Evolutionary conservation across 2,113 vertebrate species (phyloP).

Genomic region (Callopanchax toddi): DNA sequence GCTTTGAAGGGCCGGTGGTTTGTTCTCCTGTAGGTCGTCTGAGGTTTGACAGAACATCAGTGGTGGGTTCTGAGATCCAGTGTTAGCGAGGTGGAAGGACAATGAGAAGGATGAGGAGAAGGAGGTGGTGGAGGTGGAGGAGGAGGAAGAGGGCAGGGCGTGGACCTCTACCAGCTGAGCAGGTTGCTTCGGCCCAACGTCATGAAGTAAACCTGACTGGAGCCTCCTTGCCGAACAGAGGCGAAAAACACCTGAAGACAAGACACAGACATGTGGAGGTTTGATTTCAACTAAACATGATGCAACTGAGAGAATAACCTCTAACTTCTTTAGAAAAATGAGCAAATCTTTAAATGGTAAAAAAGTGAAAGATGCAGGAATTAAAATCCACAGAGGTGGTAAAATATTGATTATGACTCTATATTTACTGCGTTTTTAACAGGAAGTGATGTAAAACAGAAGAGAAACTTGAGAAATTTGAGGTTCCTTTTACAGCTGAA

Average conservation of each 20-base stretch:
- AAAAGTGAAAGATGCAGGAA: not conserved
- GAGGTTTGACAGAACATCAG: constrained; percentile 49
- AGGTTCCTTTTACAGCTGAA: constrained; percentile 6
- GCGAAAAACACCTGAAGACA: constrained; percentile 93
- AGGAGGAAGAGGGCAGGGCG: constrained; percentile 30
- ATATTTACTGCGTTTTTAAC: not conserved
- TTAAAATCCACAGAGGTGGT: not conserved
- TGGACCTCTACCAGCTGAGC: constrained; percentile 94
- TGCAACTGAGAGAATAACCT: no score
- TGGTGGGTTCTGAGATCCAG: constrained; percentile 73
- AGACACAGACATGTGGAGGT: not conserved
- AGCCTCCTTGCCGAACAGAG: constrained; percentile 95
- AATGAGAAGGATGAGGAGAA: constrained; percentile 36
- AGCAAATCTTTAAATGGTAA: no score
- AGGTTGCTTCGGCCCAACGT: constrained; percentile 97
- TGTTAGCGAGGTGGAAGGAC: constrained; percentile 64
- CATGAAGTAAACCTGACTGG: constrained; percentile 99
- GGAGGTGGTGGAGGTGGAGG: constrained; percentile 21
- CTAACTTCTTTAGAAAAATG: no score
- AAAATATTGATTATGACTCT: not conserved
- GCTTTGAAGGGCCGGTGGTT: constrained; percentile 37
- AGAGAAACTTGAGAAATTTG: constrained; percentile 16
- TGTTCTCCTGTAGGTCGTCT: constrained; percentile 46
- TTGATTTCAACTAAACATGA: no score
- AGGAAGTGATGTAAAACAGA: constrained; percentile 2